These are phyloP conservation scores for Microctonus hyperodae DNA, from an alignment of 2,888 invertebrate species.

Conservation along the genomic window DNA sequence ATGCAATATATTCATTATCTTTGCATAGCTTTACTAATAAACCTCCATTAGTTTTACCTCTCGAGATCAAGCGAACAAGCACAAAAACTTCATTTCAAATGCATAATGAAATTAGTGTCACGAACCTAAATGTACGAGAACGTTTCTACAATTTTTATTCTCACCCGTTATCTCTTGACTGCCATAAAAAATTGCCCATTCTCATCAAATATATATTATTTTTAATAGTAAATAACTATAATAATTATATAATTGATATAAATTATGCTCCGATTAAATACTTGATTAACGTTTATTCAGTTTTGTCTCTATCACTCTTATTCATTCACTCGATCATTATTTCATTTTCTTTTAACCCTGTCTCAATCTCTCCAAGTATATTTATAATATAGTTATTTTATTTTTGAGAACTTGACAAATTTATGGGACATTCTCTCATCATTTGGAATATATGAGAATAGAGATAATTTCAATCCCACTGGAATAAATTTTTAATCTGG, in stretches of 20 bases:
- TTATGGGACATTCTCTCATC: conserved; percentile 1
- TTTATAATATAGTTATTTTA: conserved; percentile 11
- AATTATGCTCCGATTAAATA: conserved; percentile 54
- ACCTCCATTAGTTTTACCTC: neutral
- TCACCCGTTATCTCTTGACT: conserved; percentile 18
- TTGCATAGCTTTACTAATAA: conserved; percentile 21
- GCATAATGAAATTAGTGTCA: conserved; percentile 8
- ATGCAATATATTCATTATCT: conserved; percentile 10
- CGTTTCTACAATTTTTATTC: neutral
- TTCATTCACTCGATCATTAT: conserved; percentile 11
- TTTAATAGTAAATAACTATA: conserved; percentile 34
- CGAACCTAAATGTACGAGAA: conserved; percentile 13
- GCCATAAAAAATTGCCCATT: conserved; percentile 39
- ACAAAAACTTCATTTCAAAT: conserved; percentile 3
- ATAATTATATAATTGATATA: conserved; percentile 45
- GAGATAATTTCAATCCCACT: conserved; percentile 14
- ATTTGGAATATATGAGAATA: neutral
- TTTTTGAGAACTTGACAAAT: conserved; percentile 14
- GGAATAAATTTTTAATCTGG: conserved; percentile 25
- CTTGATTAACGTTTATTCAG: conserved; percentile 49
- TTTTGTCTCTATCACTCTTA: conserved; percentile 22
- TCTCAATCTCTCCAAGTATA: conserved; percentile 26
- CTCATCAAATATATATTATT: conserved; percentile 38
- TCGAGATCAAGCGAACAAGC: neutral
- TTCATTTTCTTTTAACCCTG: conserved; percentile 4